These are phyloP conservation scores for Chloropsis hardwickii DNA, from an alignment of 2,113 vertebrate genomes.

Conservation along the genomic window DNA sequence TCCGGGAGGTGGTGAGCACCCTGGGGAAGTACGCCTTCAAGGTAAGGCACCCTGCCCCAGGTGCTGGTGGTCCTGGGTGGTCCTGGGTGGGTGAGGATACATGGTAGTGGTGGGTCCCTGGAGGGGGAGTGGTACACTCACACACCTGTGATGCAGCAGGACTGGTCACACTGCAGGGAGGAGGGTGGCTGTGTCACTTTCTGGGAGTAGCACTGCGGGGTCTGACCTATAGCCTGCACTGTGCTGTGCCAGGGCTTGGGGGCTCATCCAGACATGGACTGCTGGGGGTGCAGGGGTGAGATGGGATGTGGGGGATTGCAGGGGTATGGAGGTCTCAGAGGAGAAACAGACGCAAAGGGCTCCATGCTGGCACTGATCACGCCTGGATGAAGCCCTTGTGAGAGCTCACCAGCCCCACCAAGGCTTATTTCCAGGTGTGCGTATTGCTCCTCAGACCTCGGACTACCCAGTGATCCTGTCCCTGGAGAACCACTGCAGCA, in stretches of 20 bases:
- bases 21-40: constrained; percentile 91
- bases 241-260: background rate
- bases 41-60: constrained; percentile 66
- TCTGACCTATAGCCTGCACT: background rate
- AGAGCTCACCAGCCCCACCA: background rate
- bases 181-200: background rate
- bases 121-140: background rate
- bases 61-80: background rate
- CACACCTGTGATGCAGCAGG: background rate
- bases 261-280: background rate
- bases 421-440: background rate
- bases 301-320: background rate
- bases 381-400: background rate
- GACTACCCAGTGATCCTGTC: constrained; percentile 90
- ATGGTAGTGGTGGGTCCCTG: background rate
- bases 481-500: constrained; percentile 90
- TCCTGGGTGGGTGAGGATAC: fast-evolving
- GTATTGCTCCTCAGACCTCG: constrained; percentile 66
- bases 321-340: background rate
- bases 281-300: background rate
- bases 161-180: fast-evolving
- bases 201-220: background rate
- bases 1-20: constrained; percentile 85
- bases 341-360: background rate
- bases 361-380: background rate